Evolutionary conservation across 2,888 invertebrate species (phyloP).

Genomic region (Deilephila elpenor): DNA sequence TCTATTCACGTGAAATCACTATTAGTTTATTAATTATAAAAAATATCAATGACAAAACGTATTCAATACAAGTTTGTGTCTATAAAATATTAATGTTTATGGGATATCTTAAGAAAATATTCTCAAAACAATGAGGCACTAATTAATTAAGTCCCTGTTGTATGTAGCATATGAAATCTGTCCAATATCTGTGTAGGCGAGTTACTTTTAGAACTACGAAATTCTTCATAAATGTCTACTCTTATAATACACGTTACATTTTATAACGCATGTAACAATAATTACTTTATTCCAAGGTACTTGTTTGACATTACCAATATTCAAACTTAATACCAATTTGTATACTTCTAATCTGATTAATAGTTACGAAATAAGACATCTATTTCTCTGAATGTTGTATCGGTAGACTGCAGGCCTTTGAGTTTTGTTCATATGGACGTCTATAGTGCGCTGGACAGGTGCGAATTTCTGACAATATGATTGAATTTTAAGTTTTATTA

Average conservation of each 20-base stretch:
- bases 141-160: conserved; percentile 19
- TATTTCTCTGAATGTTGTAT: not conserved
- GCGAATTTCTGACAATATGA: not conserved
- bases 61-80: conserved; percentile 22
- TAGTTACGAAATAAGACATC: not conserved
- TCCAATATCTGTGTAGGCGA: conserved; percentile 2
- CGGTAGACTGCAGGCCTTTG: not conserved
- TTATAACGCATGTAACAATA: not conserved
- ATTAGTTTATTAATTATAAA: conserved; percentile 15
- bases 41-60: conserved; percentile 19
- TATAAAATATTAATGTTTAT: conserved; percentile 1
- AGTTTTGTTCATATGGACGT: not conserved
- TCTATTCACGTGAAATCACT: conserved; percentile 11
- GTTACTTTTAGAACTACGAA: conserved; percentile 9
- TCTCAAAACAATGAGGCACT: conserved; percentile 8
- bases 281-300: not conserved
- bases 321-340: not conserved
- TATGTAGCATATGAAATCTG: conserved; percentile 24
- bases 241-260: not conserved
- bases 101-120: not conserved
- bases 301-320: not conserved
- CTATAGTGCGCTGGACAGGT: not conserved
- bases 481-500: not conserved
- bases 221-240: conserved; percentile 14
- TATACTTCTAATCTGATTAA: not conserved